Conservation (phyloP, 64 coral and sea anemone species). For the Stichodactyla helianthus region DNA sequence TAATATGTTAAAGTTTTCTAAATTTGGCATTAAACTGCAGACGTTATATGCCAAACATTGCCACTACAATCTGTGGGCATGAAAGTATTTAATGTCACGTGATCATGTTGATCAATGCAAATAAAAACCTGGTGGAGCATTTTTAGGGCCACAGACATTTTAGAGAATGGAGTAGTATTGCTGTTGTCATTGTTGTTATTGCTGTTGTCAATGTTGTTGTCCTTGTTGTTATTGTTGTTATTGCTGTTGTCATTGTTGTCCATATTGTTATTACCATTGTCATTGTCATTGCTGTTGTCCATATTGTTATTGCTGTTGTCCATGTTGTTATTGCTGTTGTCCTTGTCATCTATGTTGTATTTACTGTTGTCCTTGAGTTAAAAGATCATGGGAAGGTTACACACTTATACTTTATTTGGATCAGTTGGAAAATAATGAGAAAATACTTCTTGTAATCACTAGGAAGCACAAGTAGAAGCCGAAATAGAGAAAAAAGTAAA, state of each 20-base stretch:
- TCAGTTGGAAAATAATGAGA: not conserved
- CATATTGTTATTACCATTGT: not conserved
- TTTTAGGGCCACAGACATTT: no score
- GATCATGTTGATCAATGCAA: no score
- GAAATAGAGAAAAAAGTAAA: slow-evolving; percentile 49
- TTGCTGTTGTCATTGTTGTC: not conserved
- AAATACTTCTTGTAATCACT: not conserved
- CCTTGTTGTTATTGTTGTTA: not conserved
- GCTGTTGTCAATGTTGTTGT: not conserved
- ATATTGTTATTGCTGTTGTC: no score
- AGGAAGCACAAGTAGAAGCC: slow-evolving; percentile 55
- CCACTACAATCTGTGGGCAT: no score
- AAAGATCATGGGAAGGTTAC: no score
- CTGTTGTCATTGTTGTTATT: not conserved
- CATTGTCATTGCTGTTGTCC: no score
- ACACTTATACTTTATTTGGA: not conserved
- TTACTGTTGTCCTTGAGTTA: not conserved
- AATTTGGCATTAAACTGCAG: no score
- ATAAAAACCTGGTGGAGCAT: no score
- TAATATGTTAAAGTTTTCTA: no score
- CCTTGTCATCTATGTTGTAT: not conserved
- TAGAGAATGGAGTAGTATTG: not conserved
- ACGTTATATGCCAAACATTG: no score
- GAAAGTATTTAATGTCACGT: no score
- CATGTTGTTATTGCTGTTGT: no score